phyloP scores from a whole-genome alignment of 2,888 invertebrate species.

The Sturmia bella region DNA sequence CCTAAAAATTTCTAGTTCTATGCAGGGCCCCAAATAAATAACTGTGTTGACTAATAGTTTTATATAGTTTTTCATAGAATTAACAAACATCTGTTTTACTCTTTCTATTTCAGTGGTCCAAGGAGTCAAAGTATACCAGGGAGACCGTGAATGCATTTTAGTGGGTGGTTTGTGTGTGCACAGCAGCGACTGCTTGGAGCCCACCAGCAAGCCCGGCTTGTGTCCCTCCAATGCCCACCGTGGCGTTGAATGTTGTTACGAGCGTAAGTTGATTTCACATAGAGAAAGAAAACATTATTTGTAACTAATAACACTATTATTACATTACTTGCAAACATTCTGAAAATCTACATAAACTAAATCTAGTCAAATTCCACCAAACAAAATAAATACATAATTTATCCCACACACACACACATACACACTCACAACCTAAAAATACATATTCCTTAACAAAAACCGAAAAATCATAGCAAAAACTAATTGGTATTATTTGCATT shows the following conservation, averaged over 20 bases:
- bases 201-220: slow-evolving; percentile 78
- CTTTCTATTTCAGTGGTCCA: slow-evolving; percentile 74
- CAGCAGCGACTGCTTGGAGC: slow-evolving; percentile 75
- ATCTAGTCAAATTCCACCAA: slow-evolving; percentile 45
- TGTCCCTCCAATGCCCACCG: slow-evolving; percentile 76
- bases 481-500: slow-evolving; percentile 67
- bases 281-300: not conserved
- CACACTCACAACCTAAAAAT: not conserved
- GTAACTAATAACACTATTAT: slow-evolving; percentile 45
- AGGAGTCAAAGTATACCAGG: slow-evolving; percentile 78
- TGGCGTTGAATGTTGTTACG: slow-evolving; percentile 81
- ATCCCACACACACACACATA: slow-evolving; percentile 15
- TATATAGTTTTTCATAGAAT: not conserved
- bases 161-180: slow-evolving; percentile 80
- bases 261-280: slow-evolving; percentile 75
- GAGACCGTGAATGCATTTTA: slow-evolving; percentile 78
- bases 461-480: slow-evolving; percentile 13
- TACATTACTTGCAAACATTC: slow-evolving; percentile 18
- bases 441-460: slow-evolving; percentile 32
- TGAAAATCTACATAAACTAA: slow-evolving; percentile 22
- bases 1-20: too few species aligned
- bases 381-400: slow-evolving; percentile 44
- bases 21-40: too few species aligned
- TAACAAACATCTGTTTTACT: too few species aligned
- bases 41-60: too few species aligned